Evolutionary conservation across 2,113 vertebrate species (phyloP).

Genomic region (Pavo muticus): DNA sequence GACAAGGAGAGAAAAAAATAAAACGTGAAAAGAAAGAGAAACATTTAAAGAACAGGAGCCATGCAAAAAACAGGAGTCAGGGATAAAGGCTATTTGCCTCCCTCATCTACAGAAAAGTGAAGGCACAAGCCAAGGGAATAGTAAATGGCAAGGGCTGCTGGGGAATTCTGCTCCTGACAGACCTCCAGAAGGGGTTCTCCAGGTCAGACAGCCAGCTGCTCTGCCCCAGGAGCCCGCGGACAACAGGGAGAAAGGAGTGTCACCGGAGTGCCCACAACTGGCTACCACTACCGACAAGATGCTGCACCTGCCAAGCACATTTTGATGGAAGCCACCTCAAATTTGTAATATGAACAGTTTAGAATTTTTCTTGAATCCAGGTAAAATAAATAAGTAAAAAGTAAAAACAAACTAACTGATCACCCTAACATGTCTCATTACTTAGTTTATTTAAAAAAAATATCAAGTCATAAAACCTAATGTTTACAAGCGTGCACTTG

Average conservation of each 20-base stretch:
- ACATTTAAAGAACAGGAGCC: neutral
- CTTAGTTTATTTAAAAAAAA: neutral
- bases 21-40: neutral
- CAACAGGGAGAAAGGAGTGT: neutral
- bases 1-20: neutral
- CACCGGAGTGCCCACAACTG: neutral
- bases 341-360: neutral
- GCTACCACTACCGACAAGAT: neutral
- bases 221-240: neutral
- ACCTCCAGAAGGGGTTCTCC: neutral
- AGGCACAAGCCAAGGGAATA: neutral
- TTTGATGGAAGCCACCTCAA: neutral
- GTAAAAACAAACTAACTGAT: neutral
- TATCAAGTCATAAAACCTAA: neutral
- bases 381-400: neutral
- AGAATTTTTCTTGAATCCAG: neutral
- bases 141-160: neutral
- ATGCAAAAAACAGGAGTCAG: neutral
- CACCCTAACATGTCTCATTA: neutral
- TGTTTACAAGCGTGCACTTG: neutral
- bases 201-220: neutral
- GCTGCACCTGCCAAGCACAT: neutral
- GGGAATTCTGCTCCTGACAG: neutral
- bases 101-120: neutral
- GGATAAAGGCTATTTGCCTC: neutral